Base-by-base conservation (phyloP, 2,113 vertebrate genomes). In the Sula dactylatra region DNA sequence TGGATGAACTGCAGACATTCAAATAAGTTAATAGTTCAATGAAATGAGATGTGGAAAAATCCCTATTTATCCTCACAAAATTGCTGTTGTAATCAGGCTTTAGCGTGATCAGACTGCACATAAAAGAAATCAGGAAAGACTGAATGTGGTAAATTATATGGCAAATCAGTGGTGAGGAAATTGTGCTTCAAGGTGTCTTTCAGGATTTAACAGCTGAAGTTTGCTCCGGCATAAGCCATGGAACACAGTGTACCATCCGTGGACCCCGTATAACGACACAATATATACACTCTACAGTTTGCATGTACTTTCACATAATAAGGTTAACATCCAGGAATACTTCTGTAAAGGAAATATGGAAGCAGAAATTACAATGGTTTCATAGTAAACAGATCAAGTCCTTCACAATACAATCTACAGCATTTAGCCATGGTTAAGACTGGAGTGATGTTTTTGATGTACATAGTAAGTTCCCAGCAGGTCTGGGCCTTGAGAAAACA, bases 161-260 rank as follows among this genome's bases (percentile, higher is more conserved):
- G 94, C 86, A 94, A 90, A 91, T 94, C 81, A 97, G 91, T 42
- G 10, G 87, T 95, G 90, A 91, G 96, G 91, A 98, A 95, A 88
- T 98, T 99, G 98, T 99, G 98, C 98, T 99, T 98, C 97, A 96
- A 97, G 93, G 94, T 81, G 94, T 94, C 90, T 94, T 94, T 96
- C 95, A 93, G 96, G 97, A 96, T 96, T 95, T 92, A 98, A 96
- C 86, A 97, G 89, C 83, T 96, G 98, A 87, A 90, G 91, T 97
- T 97, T 96, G 95, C 94, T 85, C 95, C 6, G 85, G 96, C 65
- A 29, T 96, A 88, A 97, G 87, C 93, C 87, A 69, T 93, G 94
- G 95, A 95, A 95, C 91, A 96, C 87, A 91, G 96, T 87, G 96
- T 91, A 79, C 96, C 93, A 95, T 94, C 78, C 25, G 36, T 90